Evolutionary conservation across 2,797 vertebrate species (phyloP).

Genomic region (Synaphobranchus kaupii): DNA sequence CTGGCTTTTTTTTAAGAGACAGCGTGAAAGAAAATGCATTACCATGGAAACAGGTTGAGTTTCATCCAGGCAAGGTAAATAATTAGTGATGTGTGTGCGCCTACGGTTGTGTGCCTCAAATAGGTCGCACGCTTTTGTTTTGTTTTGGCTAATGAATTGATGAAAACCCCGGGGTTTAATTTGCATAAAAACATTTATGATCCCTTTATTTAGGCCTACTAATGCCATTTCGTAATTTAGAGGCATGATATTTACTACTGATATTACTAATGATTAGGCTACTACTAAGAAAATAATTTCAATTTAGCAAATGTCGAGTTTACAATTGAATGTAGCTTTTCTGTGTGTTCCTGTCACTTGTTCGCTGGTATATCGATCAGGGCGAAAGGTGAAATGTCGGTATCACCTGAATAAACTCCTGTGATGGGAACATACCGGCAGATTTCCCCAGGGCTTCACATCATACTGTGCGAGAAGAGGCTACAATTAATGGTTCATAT

Average conservation of each 20-base stretch:
- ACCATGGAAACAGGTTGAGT: conserved; percentile 88
- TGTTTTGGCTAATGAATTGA: conserved; percentile 51
- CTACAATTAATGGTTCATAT: conserved; percentile 17
- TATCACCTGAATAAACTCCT: not conserved
- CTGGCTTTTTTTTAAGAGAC: conserved; percentile 11
- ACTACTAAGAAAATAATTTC: not conserved
- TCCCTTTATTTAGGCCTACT: not conserved
- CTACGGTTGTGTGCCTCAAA: conserved; percentile 73
- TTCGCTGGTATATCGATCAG: not conserved
- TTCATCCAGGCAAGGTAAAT: conserved; percentile 85
- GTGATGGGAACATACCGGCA: conserved; percentile 1
- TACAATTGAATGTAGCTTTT: not conserved
- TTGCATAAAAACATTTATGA: not conserved
- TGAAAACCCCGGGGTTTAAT: not conserved
- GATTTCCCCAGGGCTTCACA: not conserved
- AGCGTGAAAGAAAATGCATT: conserved; percentile 69
- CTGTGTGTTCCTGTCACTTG: not conserved
- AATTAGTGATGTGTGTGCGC: conserved; percentile 85
- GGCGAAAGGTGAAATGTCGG: not conserved
- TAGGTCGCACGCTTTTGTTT: conserved; percentile 77
- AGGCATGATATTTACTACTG: not conserved
- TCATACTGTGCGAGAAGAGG: not conserved
- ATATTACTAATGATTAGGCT: not conserved
- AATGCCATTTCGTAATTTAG: conserved; percentile 12
- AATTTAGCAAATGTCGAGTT: not conserved